Evolutionary conservation across 2,888 invertebrate species (phyloP), one percentile per base, ranked within the genome.

Genomic region (Punctoribates punctum): DNA sequence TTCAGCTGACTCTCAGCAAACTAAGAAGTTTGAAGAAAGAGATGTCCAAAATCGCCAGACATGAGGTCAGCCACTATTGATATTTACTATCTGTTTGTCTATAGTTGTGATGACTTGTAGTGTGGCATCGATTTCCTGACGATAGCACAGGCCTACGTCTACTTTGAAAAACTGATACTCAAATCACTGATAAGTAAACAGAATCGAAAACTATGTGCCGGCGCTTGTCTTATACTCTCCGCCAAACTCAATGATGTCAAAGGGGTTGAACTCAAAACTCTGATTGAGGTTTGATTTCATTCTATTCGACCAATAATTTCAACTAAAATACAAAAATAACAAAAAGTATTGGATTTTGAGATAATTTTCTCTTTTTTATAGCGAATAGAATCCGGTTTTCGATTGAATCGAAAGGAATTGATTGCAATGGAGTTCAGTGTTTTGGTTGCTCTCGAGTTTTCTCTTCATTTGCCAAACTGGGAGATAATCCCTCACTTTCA

Each of bases 221-320:
- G 95, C 57, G 95, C 96, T 17, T 95, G 96, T 84, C 87, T 99
- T 75, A 85, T 98, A 77, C 86, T 99, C 17, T 93, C 97, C 51
- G 95, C 97, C 54, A 99, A 99, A 86, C 88, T 99, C 82, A 98
- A 97, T 83, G 98, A 99, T 83, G 91, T 96, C 65, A 97, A 96
- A 85, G 96, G 96, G 67, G 91, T 92, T 80, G 87, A 89, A 77
- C 86, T 98, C 78, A 92, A 92, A 83, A 88, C 90, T 73, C 87
- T 97, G 57, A 91, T 98, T 79, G 96, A 97, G 88, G 94, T 94
- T 85, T 82, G 79, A 17, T 34, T 34, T 13, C 1, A 60, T 27
- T 60, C 13, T 57, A 6, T 23, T 23, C 9, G 1, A 20, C 57
- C 25, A 23, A 23, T 54, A 6, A 57, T 23, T 23, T 60, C 13